Evolutionary conservation across 2,113 vertebrate species (phyloP).

Genomic region (Cephalophus harveyi): DNA sequence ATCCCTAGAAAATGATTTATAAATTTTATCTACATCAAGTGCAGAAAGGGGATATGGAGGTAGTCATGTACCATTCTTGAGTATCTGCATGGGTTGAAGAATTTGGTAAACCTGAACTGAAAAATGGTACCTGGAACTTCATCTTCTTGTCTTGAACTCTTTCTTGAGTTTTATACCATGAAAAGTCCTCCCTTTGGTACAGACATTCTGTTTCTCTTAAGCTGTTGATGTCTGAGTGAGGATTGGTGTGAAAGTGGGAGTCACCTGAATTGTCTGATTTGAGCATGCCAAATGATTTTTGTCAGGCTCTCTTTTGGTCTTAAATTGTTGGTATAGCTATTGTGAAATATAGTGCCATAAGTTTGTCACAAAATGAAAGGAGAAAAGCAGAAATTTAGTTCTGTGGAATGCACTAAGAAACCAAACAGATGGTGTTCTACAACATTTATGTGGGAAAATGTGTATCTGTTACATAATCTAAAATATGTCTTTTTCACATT

Average conservation of each 20-base stretch:
- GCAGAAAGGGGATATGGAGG: neutral
- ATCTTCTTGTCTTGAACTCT: neutral
- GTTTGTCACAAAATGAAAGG: slow-evolving; percentile 71
- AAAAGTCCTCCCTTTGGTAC: neutral
- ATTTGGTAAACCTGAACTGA: neutral
- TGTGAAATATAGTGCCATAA: slow-evolving; percentile 76
- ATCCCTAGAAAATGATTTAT: neutral
- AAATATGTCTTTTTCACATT: slow-evolving; percentile 80
- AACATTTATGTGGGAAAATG: slow-evolving; percentile 73
- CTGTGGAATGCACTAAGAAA: slow-evolving; percentile 63
- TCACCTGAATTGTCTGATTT: slow-evolving; percentile 34
- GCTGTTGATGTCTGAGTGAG: neutral
- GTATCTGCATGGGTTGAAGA: neutral
- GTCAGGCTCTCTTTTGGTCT: slow-evolving; percentile 66
- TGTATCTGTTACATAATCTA: slow-evolving; percentile 74
- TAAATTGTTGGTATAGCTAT: slow-evolving; percentile 64
- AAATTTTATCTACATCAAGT: neutral
- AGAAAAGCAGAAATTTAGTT: slow-evolving; percentile 71
- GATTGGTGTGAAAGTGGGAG: neutral
- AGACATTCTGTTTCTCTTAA: neutral
- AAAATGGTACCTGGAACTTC: neutral
- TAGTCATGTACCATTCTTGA: neutral
- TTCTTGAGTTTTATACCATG: slow-evolving; percentile 12
- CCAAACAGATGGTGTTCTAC: slow-evolving; percentile 75
- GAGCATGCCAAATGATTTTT: slow-evolving; percentile 60